Conservation (phyloP, 2,113 vertebrate species). For the Thamnaconus septentrionalis region DNA sequence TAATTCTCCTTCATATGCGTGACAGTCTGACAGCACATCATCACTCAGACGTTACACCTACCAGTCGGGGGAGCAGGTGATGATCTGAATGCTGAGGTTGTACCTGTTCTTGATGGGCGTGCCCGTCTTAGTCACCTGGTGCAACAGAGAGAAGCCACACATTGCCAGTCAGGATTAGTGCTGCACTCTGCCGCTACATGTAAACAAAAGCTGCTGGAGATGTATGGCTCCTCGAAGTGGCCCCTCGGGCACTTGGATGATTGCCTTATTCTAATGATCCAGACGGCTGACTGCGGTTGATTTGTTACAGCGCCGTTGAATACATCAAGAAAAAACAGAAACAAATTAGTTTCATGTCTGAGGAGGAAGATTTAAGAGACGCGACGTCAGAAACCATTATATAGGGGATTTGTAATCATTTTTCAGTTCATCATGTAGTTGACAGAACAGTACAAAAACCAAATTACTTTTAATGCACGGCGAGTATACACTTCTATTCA, state of each 20-base stretch:
- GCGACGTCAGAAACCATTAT: no score
- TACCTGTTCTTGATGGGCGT: slow-evolving; percentile 77
- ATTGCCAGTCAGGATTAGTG: slow-evolving; percentile 7
- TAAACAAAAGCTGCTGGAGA: slow-evolving; percentile 2
- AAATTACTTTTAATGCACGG: no score
- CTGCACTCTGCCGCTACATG: background rate
- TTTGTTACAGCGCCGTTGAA: slow-evolving; percentile 17
- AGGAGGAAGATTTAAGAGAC: no score
- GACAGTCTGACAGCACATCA: background rate
- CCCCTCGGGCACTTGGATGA: slow-evolving; percentile 26
- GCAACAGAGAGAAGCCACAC: slow-evolving; percentile 22
- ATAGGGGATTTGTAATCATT: no score
- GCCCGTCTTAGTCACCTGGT: slow-evolving; percentile 77
- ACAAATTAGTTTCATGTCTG: background rate
- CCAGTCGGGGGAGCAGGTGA: slow-evolving; percentile 90
- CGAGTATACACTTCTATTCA: no score
- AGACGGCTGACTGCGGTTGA: slow-evolving; percentile 19
- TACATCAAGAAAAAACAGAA: background rate
- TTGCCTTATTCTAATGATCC: slow-evolving; percentile 38
- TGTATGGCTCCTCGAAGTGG: slow-evolving; percentile 8
- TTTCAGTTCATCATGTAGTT: no score
- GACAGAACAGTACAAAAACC: no score
- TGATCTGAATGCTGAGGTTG: slow-evolving; percentile 78
- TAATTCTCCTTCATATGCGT: no score
- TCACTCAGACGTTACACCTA: slow-evolving; percentile 49